Evolutionary conservation across 2,113 vertebrate genomes (phyloP), one percentile per base, ranked within the genome.

Genomic region (Scolopax mira): DNA sequence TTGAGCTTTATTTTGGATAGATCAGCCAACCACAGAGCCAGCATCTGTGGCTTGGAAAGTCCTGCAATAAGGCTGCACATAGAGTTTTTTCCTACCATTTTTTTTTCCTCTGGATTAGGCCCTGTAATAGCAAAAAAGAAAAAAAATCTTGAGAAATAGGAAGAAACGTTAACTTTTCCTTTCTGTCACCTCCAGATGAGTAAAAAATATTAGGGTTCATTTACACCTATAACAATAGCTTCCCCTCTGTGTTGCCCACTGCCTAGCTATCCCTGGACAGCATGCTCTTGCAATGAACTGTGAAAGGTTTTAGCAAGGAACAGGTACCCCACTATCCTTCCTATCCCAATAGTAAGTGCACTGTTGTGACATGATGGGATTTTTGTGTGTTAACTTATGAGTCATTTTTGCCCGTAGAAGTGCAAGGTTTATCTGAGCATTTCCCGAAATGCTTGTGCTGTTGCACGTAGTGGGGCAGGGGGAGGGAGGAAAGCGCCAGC

Each of bases 1-100:
- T 44, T 94, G 82, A 83, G 91, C 90, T 95, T 93, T 96, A 84
- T 96, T 93, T 96, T 96, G 93, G 91, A 77, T 88, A 91, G 71
- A 69, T 90, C 79, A 93, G 55, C 81, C 85, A 85, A 90, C 91
- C 74, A 88, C 92, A 83, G 89, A 89, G 91, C 62, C 91, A 93
- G 91, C 91, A 95, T 88, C 79, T 96, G 96, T 80, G 91, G 88
- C 79, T 97, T 96, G 82, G 82, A 78, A 86, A 91, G 75, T 80
- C 60, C 49, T 95, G 31, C 71, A 22, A 10, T 73, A 78, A 51
- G 44, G 35, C 58, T 93, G 62, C n/a, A 78, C 49, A 2, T 28
- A 62, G 31, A 9, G 7, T 6, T 77, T 90, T 95, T 93, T 86
- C 60, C 49, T 81, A 12, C n/a, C 55, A 48, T 60, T 75, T 52